Conservation (phyloP, 2,113 vertebrate genomes). For the Nothoprocta perdicaria region DNA sequence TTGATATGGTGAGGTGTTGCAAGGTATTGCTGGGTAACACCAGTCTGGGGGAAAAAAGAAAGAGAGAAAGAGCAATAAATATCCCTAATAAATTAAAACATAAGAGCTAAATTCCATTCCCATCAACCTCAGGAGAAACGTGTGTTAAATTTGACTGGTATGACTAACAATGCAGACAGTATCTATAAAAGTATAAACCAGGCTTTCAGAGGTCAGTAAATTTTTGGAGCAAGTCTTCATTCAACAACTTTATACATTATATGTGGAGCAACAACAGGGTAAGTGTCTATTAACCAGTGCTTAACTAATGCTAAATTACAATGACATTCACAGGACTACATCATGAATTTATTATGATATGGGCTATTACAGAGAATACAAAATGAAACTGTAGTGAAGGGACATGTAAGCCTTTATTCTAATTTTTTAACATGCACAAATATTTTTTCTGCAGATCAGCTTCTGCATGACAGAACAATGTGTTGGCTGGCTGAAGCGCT, state of each 20-base stretch:
- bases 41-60: not conserved
- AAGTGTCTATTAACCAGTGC: conserved; percentile 33
- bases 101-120: not conserved
- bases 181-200: not conserved
- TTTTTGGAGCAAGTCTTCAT: not conserved
- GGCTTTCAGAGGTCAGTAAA: not conserved
- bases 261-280: not conserved
- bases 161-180: not conserved
- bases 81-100: not conserved
- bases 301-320: conserved; percentile 69
- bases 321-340: conserved; percentile 65
- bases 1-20: not conserved
- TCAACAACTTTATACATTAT: not conserved
- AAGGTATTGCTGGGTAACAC: not conserved
- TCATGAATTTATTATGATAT: conserved; percentile 74
- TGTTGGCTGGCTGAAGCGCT: not conserved
- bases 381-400: conserved; percentile 57
- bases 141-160: not conserved
- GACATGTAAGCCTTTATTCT: conserved; percentile 18
- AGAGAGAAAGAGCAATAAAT: not conserved
- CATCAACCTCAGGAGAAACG: not conserved
- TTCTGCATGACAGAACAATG: conserved; percentile 44
- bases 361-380: conserved; percentile 57
- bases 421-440: conserved; percentile 7
- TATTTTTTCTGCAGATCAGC: conserved; percentile 27